Evolutionary conservation across 2,113 vertebrate genomes (phyloP), one percentile per base, ranked within the genome.

Genomic region (Casuarius casuarius): DNA sequence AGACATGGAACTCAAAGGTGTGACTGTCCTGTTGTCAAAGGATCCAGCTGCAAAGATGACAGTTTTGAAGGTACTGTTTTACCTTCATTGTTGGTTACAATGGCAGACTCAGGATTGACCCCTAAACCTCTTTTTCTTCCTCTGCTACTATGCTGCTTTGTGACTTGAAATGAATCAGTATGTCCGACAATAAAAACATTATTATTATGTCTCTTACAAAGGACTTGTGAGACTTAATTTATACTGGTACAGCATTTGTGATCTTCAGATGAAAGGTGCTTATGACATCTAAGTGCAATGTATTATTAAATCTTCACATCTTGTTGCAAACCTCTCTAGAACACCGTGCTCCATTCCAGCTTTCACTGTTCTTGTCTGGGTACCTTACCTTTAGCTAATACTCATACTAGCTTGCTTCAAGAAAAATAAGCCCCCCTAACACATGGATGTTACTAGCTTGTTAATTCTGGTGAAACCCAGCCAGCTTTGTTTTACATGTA

Each of bases 221-320:
- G 48, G 78, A 75, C 62, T 67, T 94, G 48, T 61, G 52, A 87
- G 48, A 62, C 63, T 62, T 85, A 62, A 87, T 82, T 67, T 66
- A 72, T 72, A 42, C 54, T 87, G 42, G 17, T 80, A 77, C 44
- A 59, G 87, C 28, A 87, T 76, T 74, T 91, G 59, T 62, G 66
- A 90, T 81, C 70, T 90, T 93, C 88, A 54, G n/a, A 86, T 78
- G 51, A 77, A 83, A 84, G 52, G 15, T 71, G 67, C 20, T 90
- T 87, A 51, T 6, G 62, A 65, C 56, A 62, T 59, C 8, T 56
- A 94, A 88, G 68, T 54, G 61, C 33, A 83, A 49, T 44, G 15
- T 20, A 28, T 79, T 75, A 68, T 46, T 74, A 56, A 74, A 80
- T 77, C 80, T 71, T 59, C 31, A 44, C 20, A 26, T 66, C 48